Evolutionary conservation across 2,797 vertebrate genomes (phyloP).

Genomic region (Tragelaphus oryx): DNA sequence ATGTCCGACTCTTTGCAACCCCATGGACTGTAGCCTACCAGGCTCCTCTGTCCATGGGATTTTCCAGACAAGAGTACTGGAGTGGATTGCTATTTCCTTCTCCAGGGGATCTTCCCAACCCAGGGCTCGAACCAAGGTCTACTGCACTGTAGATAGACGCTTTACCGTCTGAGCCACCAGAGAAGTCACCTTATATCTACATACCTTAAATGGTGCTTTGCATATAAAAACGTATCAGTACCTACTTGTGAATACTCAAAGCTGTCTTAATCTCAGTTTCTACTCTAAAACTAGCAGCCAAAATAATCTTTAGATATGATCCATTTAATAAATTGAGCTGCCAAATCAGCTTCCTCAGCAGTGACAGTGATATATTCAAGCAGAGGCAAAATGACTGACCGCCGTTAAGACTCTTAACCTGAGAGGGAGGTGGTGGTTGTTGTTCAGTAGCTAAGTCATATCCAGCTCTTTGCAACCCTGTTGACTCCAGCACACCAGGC

Average conservation of each 20-base stretch:
- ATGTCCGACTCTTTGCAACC: too few relatives aligned
- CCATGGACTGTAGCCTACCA: too few relatives aligned
- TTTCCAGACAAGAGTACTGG: too few relatives aligned
- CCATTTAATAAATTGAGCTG: not conserved
- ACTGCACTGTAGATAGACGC: too few relatives aligned
- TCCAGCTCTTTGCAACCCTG: not conserved
- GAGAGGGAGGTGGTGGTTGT: not conserved
- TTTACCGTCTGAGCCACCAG: too few relatives aligned
- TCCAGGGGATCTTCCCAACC: too few relatives aligned
- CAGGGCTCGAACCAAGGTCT: too few relatives aligned
- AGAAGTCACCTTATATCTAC: not conserved
- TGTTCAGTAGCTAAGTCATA: accelerated
- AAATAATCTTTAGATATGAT: not conserved
- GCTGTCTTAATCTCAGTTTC: not conserved
- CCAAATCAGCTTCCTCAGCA: not conserved
- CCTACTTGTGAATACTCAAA: not conserved
- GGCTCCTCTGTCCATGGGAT: too few relatives aligned
- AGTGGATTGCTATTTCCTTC: too few relatives aligned
- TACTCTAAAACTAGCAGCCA: not conserved
- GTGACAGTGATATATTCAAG: not conserved
- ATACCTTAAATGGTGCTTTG: not conserved
- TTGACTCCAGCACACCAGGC: not conserved
- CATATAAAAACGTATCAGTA: not conserved
- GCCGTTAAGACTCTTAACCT: not conserved
- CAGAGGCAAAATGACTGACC: not conserved